Percentiles rank a stretch among this genome's conserved stretches.
Conservation (phyloP, 2,888 invertebrate species). For the Cosmopolites sordidus region DNA sequence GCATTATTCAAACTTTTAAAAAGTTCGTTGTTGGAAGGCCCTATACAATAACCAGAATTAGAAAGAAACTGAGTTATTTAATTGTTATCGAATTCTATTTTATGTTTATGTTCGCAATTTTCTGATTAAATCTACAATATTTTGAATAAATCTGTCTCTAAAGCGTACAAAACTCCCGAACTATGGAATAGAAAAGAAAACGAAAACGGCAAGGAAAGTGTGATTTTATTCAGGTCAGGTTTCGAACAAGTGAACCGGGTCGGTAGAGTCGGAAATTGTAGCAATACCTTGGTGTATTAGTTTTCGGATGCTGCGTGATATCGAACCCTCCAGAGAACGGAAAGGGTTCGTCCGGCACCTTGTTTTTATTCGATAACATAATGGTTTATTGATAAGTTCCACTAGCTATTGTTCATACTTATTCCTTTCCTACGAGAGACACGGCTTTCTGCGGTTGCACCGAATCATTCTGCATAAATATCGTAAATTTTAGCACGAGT, state of each 20-base stretch:
- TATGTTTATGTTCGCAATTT: too few species aligned
- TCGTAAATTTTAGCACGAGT: too few species aligned
- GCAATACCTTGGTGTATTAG: conserved; percentile 22
- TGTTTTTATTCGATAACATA: conserved; percentile 17
- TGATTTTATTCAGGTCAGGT: conserved; percentile 12
- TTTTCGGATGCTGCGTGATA: conserved; percentile 19
- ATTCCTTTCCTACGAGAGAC: too few species aligned
- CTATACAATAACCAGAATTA: too few species aligned
- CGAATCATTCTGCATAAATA: too few species aligned
- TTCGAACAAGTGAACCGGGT: conserved; percentile 11
- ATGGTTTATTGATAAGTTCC: conserved; percentile 19
- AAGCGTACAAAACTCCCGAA: not conserved
- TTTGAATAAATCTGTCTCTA: too few species aligned
- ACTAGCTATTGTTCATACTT: not conserved
- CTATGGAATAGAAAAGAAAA: not conserved
- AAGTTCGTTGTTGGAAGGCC: too few species aligned
- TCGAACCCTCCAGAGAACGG: conserved; percentile 8
- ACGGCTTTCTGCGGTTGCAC: too few species aligned
- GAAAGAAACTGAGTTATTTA: too few species aligned
- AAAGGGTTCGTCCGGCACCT: conserved; percentile 9
- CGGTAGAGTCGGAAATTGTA: conserved; percentile 11
- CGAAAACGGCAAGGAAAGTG: not conserved
- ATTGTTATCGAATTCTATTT: too few species aligned
- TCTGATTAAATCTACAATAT: too few species aligned
- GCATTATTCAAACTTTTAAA: too few species aligned